Conservation (phyloP, 1,140 invertebrate species). For the Hyles vespertilio region DNA sequence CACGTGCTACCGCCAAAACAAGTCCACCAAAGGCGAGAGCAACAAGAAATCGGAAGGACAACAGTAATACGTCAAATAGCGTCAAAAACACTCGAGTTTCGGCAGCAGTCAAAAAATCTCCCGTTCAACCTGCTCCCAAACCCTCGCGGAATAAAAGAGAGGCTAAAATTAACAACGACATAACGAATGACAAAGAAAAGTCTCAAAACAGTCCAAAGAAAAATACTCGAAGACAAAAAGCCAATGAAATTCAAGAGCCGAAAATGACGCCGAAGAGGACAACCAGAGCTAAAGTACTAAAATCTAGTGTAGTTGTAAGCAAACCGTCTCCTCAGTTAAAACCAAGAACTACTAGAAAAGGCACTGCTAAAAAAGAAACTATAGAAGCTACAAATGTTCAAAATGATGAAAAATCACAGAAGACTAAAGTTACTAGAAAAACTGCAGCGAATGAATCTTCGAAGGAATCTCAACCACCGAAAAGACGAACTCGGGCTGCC, state of each 20-base stretch:
- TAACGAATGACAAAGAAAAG: not conserved
- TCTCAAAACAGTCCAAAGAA: not conserved
- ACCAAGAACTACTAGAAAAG: conserved; percentile 13
- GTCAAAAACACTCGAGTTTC: not conserved
- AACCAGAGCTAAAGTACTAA: conserved; percentile 8
- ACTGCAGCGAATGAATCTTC: conserved; percentile 14
- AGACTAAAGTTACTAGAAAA: conserved; percentile 11
- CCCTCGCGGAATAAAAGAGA: not conserved
- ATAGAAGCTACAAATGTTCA: not conserved
- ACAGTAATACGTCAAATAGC: not conserved
- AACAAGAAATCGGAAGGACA: not conserved
- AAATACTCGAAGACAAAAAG: not conserved
- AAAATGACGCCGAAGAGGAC: conserved; percentile 16
- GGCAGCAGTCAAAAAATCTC: not conserved
- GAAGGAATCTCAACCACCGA: conserved; percentile 13
- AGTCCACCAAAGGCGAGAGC: conserved; percentile 1
- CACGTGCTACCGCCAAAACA: conserved; percentile 10
- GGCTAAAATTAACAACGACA: not conserved
- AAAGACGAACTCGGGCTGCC: not conserved
- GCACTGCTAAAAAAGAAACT: not conserved
- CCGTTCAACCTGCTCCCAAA: no score
- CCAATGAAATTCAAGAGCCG: conserved; percentile 8
- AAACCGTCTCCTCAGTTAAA: conserved; percentile 23
- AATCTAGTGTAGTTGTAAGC: conserved; percentile 10
- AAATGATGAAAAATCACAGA: conserved; percentile 6